Evolutionary conservation across 1,140 invertebrate genomes (phyloP).

Genomic region (Saccostrea echinata): DNA sequence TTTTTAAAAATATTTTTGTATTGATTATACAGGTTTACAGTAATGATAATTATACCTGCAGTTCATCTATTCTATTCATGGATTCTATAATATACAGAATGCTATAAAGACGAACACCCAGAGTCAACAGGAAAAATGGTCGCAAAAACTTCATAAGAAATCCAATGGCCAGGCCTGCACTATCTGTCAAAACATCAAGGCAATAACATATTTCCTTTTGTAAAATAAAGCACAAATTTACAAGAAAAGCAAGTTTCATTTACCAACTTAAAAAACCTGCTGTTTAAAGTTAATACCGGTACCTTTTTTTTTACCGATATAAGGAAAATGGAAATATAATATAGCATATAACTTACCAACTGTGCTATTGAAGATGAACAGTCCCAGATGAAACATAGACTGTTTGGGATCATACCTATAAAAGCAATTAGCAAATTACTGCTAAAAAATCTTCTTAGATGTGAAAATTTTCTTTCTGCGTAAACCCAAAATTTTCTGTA

Average conservation of each 20-base stretch:
- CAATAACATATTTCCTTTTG: neutral
- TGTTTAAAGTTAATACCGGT: too few relatives aligned
- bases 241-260: neutral
- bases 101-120: conserved; percentile 64
- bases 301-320: neutral
- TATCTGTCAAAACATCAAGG: conserved; percentile 47
- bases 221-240: neutral
- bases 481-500: too few relatives aligned
- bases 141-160: conserved; percentile 65
- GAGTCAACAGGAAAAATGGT: conserved; percentile 66
- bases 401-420: conserved; percentile 54
- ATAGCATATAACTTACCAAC: conserved; percentile 53
- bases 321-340: neutral
- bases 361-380: conserved; percentile 59
- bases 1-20: too few relatives aligned
- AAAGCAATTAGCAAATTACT: conserved; percentile 13
- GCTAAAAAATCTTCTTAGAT: neutral
- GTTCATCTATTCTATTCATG: conserved; percentile 48
- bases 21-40: too few relatives aligned
- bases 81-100: conserved; percentile 69
- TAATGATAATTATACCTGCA: neutral
- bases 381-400: conserved; percentile 53
- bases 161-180: conserved; percentile 56
- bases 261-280: too few relatives aligned
- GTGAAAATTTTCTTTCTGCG: too few relatives aligned